Base-by-base conservation (phyloP, 2,113 vertebrate genomes). In the Oostethus manadensis region DNA sequence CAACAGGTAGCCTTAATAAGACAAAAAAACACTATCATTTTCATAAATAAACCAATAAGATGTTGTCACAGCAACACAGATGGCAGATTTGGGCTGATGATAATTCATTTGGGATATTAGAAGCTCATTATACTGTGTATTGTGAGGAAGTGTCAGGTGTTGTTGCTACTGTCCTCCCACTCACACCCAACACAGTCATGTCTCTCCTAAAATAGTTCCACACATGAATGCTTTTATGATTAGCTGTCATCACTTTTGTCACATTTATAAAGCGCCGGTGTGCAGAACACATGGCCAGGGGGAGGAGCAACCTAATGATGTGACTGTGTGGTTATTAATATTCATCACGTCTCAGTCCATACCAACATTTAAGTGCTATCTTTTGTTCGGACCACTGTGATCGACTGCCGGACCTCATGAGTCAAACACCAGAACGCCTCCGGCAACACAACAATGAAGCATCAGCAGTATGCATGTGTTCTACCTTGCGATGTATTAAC, bases 51-150 rank as follows among this genome's bases (percentile, higher is more conserved):
- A 40, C 53, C 53, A 42, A 40, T 40, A 21, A 55, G 35, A 42
- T 55, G 38, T 21, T 40, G n/a, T 42, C 53, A 38, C 53, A 18
- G 35, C 53, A 8, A 17, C 18, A 20, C 53, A 55, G 53, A 55
- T 42, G 53, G 53, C 53, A 21, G 35, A 40, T 55, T 55, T 55
- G 53, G 53, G 33, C 40, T 42, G 53, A 55, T 55, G 53, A 55
- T 40, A 33, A 40, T 55, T 55, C 20, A 55, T 55, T 55, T 55
- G 53, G 35, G 35, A 42, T 55, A 55, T 55, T 40, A 55, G 38
- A 55, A 55, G 18, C 53, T 55, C 53, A 40, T 42, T 55, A 55
- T 55, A 13, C 8, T 8, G 53, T 21, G 35, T 8, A 15, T 21
- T 6, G 53, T 21, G 33, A 14, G 11, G 8, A 40, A 55, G 18